Conservation (phyloP, 1,140 invertebrate genomes). For the Meloidogyne floridensis region DNA sequence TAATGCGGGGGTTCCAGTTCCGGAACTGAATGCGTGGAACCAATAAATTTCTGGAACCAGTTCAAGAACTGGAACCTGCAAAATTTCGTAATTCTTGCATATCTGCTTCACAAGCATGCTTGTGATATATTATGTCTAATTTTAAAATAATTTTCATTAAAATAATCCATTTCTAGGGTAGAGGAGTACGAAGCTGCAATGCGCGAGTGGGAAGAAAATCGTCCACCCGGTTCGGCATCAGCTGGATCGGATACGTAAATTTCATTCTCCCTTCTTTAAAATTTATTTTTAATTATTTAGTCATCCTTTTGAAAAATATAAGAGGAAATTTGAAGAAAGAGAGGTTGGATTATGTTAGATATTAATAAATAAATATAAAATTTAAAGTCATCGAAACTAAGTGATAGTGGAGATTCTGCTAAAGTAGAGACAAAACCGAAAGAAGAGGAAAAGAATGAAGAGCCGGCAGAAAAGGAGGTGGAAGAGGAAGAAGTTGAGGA, state of each 20-base stretch:
- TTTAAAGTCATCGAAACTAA: slow-evolving; percentile 40
- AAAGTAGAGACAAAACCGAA: slow-evolving; percentile 14
- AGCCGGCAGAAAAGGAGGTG: slow-evolving; percentile 42
- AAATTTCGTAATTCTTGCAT: too few species aligned
- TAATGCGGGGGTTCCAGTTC: too few species aligned
- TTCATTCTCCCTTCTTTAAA: background rate
- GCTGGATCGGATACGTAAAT: slow-evolving; percentile 34
- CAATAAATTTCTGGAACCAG: too few species aligned
- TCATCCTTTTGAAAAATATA: slow-evolving; percentile 57
- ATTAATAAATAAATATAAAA: slow-evolving; percentile 15
- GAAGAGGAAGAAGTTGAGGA: slow-evolving; percentile 61
- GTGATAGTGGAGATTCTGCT: slow-evolving; percentile 25
- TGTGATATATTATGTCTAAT: too few species aligned
- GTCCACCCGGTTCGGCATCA: slow-evolving; percentile 61
- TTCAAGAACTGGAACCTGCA: too few species aligned
- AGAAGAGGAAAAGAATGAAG: slow-evolving; percentile 41
- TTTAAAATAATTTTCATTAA: background rate
- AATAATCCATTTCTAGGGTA: slow-evolving; percentile 45
- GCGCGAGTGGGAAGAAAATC: slow-evolving; percentile 64
- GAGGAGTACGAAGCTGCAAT: slow-evolving; percentile 64
- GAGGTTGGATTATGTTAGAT: slow-evolving; percentile 36
- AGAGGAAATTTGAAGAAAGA: slow-evolving; percentile 61
- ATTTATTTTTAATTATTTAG: slow-evolving; percentile 29
- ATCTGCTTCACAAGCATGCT: too few species aligned
- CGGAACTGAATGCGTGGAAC: too few species aligned